Percentiles rank a stretch among this genome's conserved stretches.
Conservation (phyloP, 2,888 invertebrate species). For the Busseola fusca region DNA sequence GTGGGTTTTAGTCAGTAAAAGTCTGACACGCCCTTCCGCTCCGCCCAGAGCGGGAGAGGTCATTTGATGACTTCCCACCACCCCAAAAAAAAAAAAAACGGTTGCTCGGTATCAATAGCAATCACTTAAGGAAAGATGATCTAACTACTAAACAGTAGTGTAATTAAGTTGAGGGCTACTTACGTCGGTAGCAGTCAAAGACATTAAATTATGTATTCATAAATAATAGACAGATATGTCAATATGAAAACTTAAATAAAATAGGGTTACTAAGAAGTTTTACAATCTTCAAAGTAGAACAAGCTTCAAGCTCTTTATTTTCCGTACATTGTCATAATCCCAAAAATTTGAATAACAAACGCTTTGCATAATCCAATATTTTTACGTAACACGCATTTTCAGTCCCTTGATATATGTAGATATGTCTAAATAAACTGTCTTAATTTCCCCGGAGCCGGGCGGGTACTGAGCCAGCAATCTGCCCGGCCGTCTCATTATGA, state of each 20-base stretch:
- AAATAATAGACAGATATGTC: background rate
- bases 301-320: conserved; percentile 34
- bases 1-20: too few species aligned
- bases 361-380: conserved; percentile 61
- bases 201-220: background rate
- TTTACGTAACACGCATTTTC: conserved; percentile 58
- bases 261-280: conserved; percentile 14
- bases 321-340: conserved; percentile 31
- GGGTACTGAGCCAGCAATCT: conserved; percentile 72
- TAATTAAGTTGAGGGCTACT: background rate
- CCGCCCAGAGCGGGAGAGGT: too few species aligned
- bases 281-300: conserved; percentile 32
- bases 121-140: conserved; percentile 15
- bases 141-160: background rate
- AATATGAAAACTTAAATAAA: background rate
- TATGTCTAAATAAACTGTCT: conserved; percentile 76
- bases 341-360: conserved; percentile 51
- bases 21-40: too few species aligned
- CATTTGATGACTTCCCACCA: too few species aligned
- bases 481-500: conserved; percentile 74
- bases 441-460: conserved; percentile 80
- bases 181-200: background rate
- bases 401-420: conserved; percentile 66
- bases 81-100: too few species aligned
- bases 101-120: background rate